Conservation (phyloP, 2,888 invertebrate genomes). For the Drosophila koepferae region DNA sequence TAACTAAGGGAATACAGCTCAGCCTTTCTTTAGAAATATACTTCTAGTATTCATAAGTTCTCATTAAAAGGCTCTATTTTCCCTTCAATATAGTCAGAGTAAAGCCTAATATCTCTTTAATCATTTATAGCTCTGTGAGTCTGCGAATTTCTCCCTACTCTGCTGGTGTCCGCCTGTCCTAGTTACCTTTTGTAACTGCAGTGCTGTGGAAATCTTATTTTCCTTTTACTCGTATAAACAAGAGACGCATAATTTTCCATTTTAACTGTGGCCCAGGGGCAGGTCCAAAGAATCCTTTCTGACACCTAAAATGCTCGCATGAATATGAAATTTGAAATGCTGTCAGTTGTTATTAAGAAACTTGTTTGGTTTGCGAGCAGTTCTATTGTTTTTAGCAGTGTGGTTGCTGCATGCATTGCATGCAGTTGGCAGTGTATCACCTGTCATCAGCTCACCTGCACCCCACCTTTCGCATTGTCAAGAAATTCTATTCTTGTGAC, state of each 20-base stretch:
- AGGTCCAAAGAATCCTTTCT: not conserved
- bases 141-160: not conserved
- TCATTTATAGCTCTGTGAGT: not conserved
- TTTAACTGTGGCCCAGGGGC: not conserved
- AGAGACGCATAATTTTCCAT: not conserved
- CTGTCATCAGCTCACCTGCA: conserved; percentile 2
- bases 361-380: conserved; percentile 40
- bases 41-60: not conserved
- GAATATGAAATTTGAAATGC: conserved; percentile 41
- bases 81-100: not conserved
- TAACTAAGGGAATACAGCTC: too few relatives aligned
- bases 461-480: not conserved
- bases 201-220: not conserved
- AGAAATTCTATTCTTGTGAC: conserved; percentile 28
- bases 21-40: too few relatives aligned
- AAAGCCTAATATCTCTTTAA: not conserved
- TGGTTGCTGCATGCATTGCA: conserved; percentile 8
- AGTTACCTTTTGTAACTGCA: not conserved
- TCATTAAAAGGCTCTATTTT: not conserved
- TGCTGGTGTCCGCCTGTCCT: not conserved
- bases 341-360: conserved; percentile 54
- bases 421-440: not conserved
- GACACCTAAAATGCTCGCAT: conserved; percentile 20
- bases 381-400: conserved; percentile 40
- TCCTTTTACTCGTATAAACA: not conserved